Conservation (phyloP, 2,888 invertebrate species). For the Busseola fusca region DNA sequence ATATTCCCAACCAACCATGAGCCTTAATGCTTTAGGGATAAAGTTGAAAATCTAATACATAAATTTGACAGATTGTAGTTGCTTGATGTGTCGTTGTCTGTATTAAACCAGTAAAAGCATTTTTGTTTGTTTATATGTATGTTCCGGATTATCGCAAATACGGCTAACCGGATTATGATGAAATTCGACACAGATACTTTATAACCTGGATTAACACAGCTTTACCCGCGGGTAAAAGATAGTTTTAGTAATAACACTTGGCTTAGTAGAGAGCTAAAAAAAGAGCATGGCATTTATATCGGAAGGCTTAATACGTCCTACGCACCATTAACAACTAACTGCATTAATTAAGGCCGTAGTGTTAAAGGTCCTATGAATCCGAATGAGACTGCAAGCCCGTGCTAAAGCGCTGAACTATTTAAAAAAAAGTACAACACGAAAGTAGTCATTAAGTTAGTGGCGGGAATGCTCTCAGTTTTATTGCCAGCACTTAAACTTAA, state of each 20-base stretch:
- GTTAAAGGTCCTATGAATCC: constrained; percentile 25
- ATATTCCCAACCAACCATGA: no score
- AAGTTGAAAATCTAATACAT: no score
- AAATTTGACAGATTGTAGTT: no score
- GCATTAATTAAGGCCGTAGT: constrained; percentile 1
- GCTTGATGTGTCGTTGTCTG: no score
- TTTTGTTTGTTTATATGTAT: background rate
- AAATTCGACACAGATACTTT: background rate
- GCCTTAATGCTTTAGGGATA: no score
- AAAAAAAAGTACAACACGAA: constrained; percentile 34
- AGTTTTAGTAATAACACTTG: background rate
- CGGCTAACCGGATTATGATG: background rate
- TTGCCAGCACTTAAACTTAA: constrained; percentile 53
- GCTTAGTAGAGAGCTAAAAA: background rate
- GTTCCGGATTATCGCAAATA: background rate
- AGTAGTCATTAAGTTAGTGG: constrained; percentile 50
- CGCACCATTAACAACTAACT: constrained; percentile 13
- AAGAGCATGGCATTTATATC: background rate
- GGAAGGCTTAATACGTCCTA: background rate
- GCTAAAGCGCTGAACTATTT: constrained; percentile 26
- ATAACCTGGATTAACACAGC: background rate
- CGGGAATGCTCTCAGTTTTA: constrained; percentile 50
- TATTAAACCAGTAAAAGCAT: background rate
- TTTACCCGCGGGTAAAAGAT: background rate
- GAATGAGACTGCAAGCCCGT: constrained; percentile 21